Percentiles rank a stretch among this genome's conserved stretches.
phyloP scores from a whole-genome alignment of 2,888 invertebrate species.

The Agrotis ipsilon region DNA sequence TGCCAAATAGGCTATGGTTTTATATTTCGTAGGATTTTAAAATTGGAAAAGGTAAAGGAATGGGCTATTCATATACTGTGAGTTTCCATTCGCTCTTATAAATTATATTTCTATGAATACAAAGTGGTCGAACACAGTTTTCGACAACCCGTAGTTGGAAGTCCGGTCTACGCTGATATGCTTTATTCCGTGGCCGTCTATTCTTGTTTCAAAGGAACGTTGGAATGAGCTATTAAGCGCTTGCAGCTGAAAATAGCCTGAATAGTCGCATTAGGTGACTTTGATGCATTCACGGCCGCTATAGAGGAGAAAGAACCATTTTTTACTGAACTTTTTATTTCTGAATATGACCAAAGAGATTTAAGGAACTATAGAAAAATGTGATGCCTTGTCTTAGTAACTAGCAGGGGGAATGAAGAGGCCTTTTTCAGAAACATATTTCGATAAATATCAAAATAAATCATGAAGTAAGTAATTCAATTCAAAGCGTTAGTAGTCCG shows the following conservation, averaged over 20 bases:
- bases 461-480: no score
- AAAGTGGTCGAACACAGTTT: background rate
- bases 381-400: background rate
- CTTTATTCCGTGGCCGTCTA: slow-evolving; percentile 58
- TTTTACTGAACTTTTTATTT: background rate
- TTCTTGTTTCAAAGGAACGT: slow-evolving; percentile 64
- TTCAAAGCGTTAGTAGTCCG: background rate
- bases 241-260: slow-evolving; percentile 56
- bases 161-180: slow-evolving; percentile 51
- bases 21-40: background rate
- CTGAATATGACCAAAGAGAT: background rate
- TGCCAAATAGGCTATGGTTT: slow-evolving; percentile 16
- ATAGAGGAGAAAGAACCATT: background rate
- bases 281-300: slow-evolving; percentile 23
- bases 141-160: slow-evolving; percentile 50
- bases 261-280: slow-evolving; percentile 44
- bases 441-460: no score
- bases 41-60: background rate
- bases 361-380: background rate
- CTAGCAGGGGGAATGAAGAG: no score
- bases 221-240: slow-evolving; percentile 49
- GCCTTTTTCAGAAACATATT: no score
- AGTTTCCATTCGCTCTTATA: background rate
- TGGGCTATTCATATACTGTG: background rate
- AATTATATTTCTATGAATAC: background rate